Evolutionary conservation across 1,140 invertebrate genomes (phyloP), one percentile per base, ranked within the genome.

Genomic region (Apis laboriosa): DNA sequence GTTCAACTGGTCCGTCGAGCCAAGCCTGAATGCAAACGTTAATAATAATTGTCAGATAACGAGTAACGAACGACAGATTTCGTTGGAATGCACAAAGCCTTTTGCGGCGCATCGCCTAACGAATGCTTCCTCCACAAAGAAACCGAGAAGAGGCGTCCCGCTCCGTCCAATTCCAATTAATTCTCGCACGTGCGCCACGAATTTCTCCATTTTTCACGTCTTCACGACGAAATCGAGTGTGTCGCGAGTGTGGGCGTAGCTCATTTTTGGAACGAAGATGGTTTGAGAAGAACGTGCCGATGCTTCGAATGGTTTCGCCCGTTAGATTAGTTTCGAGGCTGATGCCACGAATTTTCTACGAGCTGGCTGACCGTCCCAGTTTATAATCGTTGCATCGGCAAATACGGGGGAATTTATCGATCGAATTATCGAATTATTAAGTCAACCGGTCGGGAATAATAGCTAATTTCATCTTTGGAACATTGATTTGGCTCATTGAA

Each of bases 31-130:
- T 68, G n/a, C 64, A 19, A 67, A 77, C 80, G 80, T 82, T 82
- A 77, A 77, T 82, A 82, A 82, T 77, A 82, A 82, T 77, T 77
- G 72, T 82, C 80, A 68, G 80, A 68, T 82, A 82, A 82, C 73
- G 64, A 76, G 56, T 60, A 73, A 55, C 77, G 58, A 67, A 77
- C 43, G 64, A 77, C 80, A 82, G 73, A 82, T 82, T 77, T 82
- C 49, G 61, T 81, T 53, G 17, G 24, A 34, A 19, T 15, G 24
- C 5, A 77, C 74, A 82, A 68, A 82, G 80, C 80, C 34, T 63
- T 68, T 77, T 61, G 63, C 53, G 34, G 24, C 24, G n/a, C 34
- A 28, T 12, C 49, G 24, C n/a, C 61, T 56, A 24, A 17, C 43
- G n/a, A 21, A 60, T 15, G 61, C n/a, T 49, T 13, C 34, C 34